Conservation (phyloP, 1,140 invertebrate species). For the Cataglyphis hispanica region DNA sequence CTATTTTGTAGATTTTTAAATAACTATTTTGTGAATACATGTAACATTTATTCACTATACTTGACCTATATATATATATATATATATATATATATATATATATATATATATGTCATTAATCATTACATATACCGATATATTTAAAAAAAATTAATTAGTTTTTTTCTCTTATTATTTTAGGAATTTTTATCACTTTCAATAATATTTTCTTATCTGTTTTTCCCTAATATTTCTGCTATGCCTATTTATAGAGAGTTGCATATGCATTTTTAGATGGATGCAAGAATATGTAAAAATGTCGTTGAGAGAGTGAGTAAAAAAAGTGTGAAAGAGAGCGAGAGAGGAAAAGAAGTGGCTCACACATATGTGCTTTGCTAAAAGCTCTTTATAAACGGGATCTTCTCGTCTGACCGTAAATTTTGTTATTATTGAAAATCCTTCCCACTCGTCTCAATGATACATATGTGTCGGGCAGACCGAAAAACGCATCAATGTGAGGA, state of each 20-base stretch:
- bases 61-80: too few species aligned
- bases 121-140: too few species aligned
- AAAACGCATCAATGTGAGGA: background rate
- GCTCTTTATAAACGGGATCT: conserved; percentile 61
- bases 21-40: too few species aligned
- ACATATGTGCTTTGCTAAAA: conserved; percentile 54
- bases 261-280: conserved; percentile 48
- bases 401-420: conserved; percentile 55
- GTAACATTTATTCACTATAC: too few species aligned
- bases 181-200: background rate
- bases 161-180: background rate
- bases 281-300: conserved; percentile 33
- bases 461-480: conserved; percentile 34
- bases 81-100: too few species aligned
- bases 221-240: background rate
- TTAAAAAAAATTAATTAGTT: too few species aligned
- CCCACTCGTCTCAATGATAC: background rate
- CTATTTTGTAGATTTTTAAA: too few species aligned
- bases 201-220: conserved; percentile 22
- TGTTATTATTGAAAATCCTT: conserved; percentile 65
- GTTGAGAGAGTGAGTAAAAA: background rate
- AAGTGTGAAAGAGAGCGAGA: background rate
- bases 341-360: background rate
- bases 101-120: too few species aligned
- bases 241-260: conserved; percentile 31